Base-by-base conservation (phyloP, 2,888 invertebrate genomes). In the Nematopogon swammerdamellus region DNA sequence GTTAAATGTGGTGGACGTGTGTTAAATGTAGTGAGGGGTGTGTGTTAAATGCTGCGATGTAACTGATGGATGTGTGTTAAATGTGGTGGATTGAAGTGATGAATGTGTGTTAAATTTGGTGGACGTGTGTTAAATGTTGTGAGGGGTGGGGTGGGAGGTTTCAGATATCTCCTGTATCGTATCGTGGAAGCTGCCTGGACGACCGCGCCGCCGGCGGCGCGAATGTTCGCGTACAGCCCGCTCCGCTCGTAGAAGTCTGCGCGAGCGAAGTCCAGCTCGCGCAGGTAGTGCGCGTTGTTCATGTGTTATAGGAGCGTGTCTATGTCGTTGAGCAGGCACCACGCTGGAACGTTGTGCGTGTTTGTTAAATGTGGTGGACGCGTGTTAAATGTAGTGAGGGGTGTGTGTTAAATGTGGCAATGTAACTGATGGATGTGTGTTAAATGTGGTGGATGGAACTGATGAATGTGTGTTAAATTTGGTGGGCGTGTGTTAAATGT, bases 211-310 rank as follows among this genome's bases (percentile, higher is more conserved):
- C 90, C 90, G 48, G 89, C 86, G 0, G 83, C 81, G 53, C 84
- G 81, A 48, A 92, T 89, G 59, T 86, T 87, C 44, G 83, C 80
- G 64, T 89, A 92, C 3, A 93, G 72, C 46, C 85, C 86, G 0
- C 91, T 90, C 30, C 92, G 75, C 69, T 91, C 88, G 67, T 91
- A 91, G 70, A 93, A 92, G 63, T 93, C 92, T 0, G 89, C 89
- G 46, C 94, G 77, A 0, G 91, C 94, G 65, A 95, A 94, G 70
- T 95, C 95, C 62, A 94, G 72, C 64, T 95, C 94, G 1, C 95
- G 82, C 16, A 95, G 81, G 62, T 92, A 95, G 2, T 94, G 82
- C 0, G 92, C 89, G 68, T 95, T 95, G 76, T 95, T 95, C 94
- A 95, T 95, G 70, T 95, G 95, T 59, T 88, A 89, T 8, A 92